Conservation (phyloP, 1,140 invertebrate species). For the Bombyx mandarina region DNA sequence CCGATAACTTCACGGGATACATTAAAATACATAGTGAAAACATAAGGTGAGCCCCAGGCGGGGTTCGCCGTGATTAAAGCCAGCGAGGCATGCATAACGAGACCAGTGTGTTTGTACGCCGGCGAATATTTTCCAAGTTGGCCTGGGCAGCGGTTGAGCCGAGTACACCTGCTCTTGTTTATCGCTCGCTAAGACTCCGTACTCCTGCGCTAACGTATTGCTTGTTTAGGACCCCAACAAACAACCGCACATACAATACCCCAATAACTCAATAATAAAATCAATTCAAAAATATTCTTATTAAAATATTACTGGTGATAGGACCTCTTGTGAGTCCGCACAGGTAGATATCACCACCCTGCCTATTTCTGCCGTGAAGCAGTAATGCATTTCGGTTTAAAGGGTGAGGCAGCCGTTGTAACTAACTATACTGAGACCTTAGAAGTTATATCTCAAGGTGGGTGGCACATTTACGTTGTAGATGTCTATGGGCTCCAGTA, state of each 20-base stretch:
- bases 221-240: slow-evolving; percentile 40
- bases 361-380: too few species aligned
- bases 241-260: slow-evolving; percentile 25
- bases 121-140: slow-evolving; percentile 57
- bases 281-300: background rate
- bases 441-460: too few species aligned
- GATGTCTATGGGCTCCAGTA: too few species aligned
- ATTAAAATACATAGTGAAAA: slow-evolving; percentile 67
- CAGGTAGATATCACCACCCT: background rate
- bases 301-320: too few species aligned
- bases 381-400: too few species aligned
- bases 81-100: slow-evolving; percentile 63
- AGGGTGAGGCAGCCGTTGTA: too few species aligned
- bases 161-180: slow-evolving; percentile 42
- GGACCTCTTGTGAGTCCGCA: too few species aligned
- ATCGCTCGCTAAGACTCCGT: slow-evolving; percentile 34
- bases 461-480: too few species aligned
- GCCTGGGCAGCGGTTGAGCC: slow-evolving; percentile 34
- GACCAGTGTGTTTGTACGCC: slow-evolving; percentile 55
- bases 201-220: slow-evolving; percentile 27
- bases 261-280: background rate
- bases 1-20: slow-evolving; percentile 17
- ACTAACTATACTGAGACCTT: too few species aligned
- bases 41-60: slow-evolving; percentile 47
- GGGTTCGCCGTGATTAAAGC: slow-evolving; percentile 55